Conservation (phyloP, 2,113 vertebrate species). For the Actenoides hombroni region DNA sequence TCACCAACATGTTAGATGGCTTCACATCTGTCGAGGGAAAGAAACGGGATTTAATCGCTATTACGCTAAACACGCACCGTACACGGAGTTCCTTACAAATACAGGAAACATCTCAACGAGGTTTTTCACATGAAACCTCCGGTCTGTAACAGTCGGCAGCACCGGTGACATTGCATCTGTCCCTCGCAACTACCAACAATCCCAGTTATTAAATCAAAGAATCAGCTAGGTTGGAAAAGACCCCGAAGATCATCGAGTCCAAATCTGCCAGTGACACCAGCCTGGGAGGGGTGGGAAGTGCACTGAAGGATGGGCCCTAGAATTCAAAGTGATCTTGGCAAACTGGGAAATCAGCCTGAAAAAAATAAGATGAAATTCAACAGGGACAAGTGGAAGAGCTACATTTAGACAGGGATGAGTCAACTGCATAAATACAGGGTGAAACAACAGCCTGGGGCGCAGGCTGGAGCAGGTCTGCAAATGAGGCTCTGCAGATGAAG, state of each 20-base stretch:
- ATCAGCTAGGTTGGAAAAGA: neutral
- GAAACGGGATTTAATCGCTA: neutral
- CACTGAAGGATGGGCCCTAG: neutral
- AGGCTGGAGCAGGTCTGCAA: neutral
- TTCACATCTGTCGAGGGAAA: constrained; percentile 87
- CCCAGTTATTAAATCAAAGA: neutral
- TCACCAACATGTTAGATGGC: constrained; percentile 97
- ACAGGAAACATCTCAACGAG: neutral
- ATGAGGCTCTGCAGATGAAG: neutral
- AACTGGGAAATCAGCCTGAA: neutral
- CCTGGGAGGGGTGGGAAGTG: neutral
- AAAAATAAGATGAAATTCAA: neutral
- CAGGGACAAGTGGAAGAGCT: neutral
- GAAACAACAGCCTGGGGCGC: neutral
- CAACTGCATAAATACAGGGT: neutral
- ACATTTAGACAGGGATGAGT: neutral
- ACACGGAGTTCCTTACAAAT: neutral
- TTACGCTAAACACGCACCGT: neutral
- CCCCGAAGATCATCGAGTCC: neutral
- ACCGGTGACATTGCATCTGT: accelerated
- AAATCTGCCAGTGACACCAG: neutral
- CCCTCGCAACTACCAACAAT: neutral
- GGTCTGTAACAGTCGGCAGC: neutral
- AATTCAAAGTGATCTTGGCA: neutral
- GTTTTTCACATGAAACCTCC: neutral